These are phyloP conservation scores for Nyctibius grandis DNA, from an alignment of 2,797 vertebrate genomes.

Conservation along the genomic window DNA sequence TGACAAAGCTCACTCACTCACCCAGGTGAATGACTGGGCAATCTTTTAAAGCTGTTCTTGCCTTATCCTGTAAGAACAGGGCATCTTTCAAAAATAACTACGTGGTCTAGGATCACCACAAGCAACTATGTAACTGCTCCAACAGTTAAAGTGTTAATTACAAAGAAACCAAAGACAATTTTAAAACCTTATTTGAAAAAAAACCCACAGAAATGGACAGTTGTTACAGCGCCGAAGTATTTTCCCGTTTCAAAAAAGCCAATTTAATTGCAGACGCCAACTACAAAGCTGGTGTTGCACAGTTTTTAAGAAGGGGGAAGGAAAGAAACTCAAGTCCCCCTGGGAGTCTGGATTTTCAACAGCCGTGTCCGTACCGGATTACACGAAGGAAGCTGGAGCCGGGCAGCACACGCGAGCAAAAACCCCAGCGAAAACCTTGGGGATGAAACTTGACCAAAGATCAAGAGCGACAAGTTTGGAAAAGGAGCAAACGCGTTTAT, in stretches of 20 bases:
- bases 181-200: not conserved
- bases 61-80: not conserved
- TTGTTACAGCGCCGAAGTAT: not conserved
- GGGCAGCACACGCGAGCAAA: not conserved
- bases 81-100: not conserved
- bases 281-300: not conserved
- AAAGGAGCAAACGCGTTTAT: accelerated
- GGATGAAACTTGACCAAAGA: not conserved
- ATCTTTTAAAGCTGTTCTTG: not conserved
- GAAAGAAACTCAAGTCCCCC: not conserved
- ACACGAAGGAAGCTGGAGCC: not conserved
- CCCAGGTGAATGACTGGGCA: not conserved
- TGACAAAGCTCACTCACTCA: not conserved
- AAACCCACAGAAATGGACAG: not conserved
- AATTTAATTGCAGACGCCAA: not conserved
- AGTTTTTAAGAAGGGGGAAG: not conserved
- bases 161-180: not conserved
- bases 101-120: not conserved
- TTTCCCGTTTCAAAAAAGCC: not conserved
- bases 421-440: not conserved
- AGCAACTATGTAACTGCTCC: not conserved
- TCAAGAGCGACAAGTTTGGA: not conserved
- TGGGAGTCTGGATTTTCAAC: accelerated
- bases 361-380: not conserved
- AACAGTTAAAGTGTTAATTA: not conserved